Conservation (phyloP, 2,888 invertebrate species). For the Phortica okadai region DNA sequence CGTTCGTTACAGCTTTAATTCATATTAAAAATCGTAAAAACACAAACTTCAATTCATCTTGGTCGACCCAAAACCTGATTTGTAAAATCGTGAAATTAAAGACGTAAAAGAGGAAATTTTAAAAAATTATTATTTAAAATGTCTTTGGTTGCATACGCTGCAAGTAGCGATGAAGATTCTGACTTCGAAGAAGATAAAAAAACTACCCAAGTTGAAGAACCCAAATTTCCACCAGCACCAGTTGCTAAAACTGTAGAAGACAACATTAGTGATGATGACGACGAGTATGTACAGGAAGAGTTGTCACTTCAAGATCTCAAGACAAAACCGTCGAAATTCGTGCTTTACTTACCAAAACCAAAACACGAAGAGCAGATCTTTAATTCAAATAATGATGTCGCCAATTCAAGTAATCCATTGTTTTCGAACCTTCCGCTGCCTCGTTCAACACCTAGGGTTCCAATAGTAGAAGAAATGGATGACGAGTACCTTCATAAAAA, state of each 20-base stretch:
- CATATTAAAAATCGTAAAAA: no score
- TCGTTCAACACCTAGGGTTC: slow-evolving; percentile 22
- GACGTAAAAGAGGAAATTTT: background rate
- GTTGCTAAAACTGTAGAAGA: slow-evolving; percentile 34
- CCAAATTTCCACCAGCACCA: background rate
- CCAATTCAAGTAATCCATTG: slow-evolving; percentile 51
- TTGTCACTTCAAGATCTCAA: slow-evolving; percentile 49
- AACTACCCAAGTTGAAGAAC: slow-evolving; percentile 36
- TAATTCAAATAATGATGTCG: slow-evolving; percentile 23
- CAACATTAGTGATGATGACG: slow-evolving; percentile 71
- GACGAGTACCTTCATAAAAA: slow-evolving; percentile 82
- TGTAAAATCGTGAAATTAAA: no score
- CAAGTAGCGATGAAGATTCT: slow-evolving; percentile 76
- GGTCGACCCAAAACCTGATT: no score
- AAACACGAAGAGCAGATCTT: slow-evolving; percentile 42
- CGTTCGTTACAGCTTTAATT: no score
- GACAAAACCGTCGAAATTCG: slow-evolving; percentile 31
- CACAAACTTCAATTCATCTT: no score
- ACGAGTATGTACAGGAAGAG: slow-evolving; percentile 51
- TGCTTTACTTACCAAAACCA: slow-evolving; percentile 68
- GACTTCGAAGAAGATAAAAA: slow-evolving; percentile 61
- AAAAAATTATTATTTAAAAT: slow-evolving; percentile 66
- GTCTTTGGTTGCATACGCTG: slow-evolving; percentile 82
- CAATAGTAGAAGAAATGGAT: slow-evolving; percentile 78
- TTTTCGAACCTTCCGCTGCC: slow-evolving; percentile 74